Evolutionary conservation across 2,113 vertebrate species (phyloP), one percentile per base, ranked within the genome.

Genomic region (Pseudolaguvia tuberculata): DNA sequence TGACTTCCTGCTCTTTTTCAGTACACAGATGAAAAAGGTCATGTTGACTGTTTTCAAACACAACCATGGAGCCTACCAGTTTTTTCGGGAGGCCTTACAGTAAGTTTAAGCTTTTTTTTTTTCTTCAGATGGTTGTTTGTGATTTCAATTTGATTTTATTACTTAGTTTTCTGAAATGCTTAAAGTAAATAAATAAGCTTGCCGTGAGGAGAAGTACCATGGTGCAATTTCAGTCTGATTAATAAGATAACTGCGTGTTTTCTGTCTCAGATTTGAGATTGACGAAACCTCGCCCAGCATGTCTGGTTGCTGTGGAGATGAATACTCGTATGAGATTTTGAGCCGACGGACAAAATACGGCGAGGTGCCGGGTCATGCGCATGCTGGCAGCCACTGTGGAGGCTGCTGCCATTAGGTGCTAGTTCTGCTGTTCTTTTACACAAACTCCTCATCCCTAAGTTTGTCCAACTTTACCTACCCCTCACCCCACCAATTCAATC

Each of bases 21-120:
- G 96, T 82, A 96, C 93, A 50, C 94, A 95, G 90, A 96, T 97
- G 95, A 96, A 95, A 89, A 97, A 96, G 76, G 95, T 98, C 79
- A 95, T 97, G 93, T 71, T 97, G 78, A 96, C 95, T 0, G 95
- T 97, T 71, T 97, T 97, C 82, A 98, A 95, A 86, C 96, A 98
- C 89, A 96, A 98, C 85, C 93, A 91, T 1, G 95, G 94, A 5
- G 96, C 95, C 10, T 94, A 94, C 83, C 94, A 95, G 85, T 98
- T 98, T 90, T 98, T 98, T 93, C 88, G 94, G 80, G 93, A 97
- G 82, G 94, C 95, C 0, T 88, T 98, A 78, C 95, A 97, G 96
- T 98, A 88, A 96, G 95, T 87, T 73, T 6, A 23, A 50, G 18
- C 21, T 17, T 14, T 72, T 35, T 51, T 35, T 50, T 14, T 8